Evolutionary conservation across 2,113 vertebrate genomes (phyloP).

Genomic region (Dicaeum eximium): DNA sequence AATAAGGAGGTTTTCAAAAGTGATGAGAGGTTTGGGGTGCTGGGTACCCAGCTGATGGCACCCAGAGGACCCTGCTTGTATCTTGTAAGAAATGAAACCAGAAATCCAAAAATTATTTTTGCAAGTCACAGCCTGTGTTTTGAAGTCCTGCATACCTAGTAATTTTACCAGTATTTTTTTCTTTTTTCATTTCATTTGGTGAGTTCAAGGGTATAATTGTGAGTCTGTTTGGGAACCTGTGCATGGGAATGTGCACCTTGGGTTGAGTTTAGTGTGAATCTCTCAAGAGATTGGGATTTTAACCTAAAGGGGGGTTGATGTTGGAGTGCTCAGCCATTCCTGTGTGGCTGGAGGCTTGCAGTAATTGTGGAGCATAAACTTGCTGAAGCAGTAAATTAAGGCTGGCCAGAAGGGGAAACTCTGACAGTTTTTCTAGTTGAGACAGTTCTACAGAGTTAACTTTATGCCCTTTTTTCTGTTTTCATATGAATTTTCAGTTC

Average conservation of each 20-base stretch:
- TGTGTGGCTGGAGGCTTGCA: neutral
- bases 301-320: neutral
- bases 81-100: neutral
- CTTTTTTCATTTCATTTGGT: neutral
- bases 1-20: constrained; percentile 29
- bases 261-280: neutral
- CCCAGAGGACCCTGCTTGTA: neutral
- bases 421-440: constrained; percentile 47
- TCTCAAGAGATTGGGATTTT: neutral
- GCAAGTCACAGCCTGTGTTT: neutral
- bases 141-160: fast-evolving
- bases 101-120: neutral
- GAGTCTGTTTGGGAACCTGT: neutral
- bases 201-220: neutral
- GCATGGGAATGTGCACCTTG: neutral
- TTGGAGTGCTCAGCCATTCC: neutral
- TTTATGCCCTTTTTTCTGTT: neutral
- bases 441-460: neutral
- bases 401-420: constrained; percentile 34
- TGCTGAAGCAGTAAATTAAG: constrained; percentile 47
- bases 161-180: neutral
- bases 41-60: neutral
- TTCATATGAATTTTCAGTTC: constrained; percentile 2
- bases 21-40: neutral
- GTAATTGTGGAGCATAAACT: neutral